Base-by-base conservation (phyloP, 2,888 invertebrate species). In the Pyrrhosoma nymphula region DNA sequence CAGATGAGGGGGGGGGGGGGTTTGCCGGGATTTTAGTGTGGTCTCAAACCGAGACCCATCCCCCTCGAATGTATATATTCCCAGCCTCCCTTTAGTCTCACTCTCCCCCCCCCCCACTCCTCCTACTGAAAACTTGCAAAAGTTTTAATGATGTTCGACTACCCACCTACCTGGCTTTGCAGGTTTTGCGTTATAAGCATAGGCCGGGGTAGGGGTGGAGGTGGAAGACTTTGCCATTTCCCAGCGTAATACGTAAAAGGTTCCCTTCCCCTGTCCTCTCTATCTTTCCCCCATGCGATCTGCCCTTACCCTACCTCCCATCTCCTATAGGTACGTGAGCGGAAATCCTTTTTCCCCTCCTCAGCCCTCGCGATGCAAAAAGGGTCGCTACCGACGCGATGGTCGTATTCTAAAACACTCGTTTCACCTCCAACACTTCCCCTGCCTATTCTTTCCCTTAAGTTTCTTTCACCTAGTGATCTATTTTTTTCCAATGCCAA, bases 101-200 rank as follows among this genome's bases (percentile, higher is more conserved):
- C 56, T 56, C 60, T 14, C 60, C 63, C 23, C 14, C 8, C 4
- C 60, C 56, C 30, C n/a, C 30, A 16, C 20, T 39, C 3, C 69
- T 69, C 75, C 75, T 69, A n/a, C 93, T 75, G 93, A 75, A 93
- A 93, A 93, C 93, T 93, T 47, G 93, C 82, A 75, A 93, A 93
- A 93, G 93, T 93, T 93, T 93, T 93, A 93, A 93, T 93, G 93
- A 93, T 69, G 93, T 93, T 93, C 93, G 93, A 69, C 93, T 93
- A 93, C 93, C 93, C 93, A 47, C 47, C 93, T 69, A 93, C 93
- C 93, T 93, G 93, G 93, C 75, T 69, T 69, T 63, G 75, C 63
- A 69, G 93, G 93, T 93, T 82, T 69, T 39, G 93, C 93, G 39
- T 93, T 93, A 93, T 93, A 93, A 93, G 93, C 47, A n/a, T 89